Conservation (phyloP, 2,888 invertebrate species). For the Shargacucullia verbasci region DNA sequence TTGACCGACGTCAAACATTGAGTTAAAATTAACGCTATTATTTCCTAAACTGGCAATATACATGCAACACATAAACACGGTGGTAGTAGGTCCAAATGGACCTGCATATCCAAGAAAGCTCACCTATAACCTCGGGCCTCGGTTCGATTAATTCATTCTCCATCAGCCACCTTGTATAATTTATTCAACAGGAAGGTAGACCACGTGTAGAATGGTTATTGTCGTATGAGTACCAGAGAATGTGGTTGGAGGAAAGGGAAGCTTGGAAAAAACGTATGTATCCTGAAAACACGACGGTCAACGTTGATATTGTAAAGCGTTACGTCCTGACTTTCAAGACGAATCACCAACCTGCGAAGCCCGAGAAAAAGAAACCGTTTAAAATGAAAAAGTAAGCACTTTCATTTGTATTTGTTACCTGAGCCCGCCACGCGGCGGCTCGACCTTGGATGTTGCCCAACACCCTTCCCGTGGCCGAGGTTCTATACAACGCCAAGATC, state of each 20-base stretch:
- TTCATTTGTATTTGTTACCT: not conserved
- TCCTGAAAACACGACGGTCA: conserved; percentile 80
- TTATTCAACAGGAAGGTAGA: conserved; percentile 73
- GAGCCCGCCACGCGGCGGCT: too few relatives aligned
- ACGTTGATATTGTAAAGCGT: conserved; percentile 82
- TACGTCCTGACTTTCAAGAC: conserved; percentile 84
- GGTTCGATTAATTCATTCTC: too few relatives aligned
- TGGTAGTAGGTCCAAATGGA: too few relatives aligned
- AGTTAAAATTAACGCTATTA: too few relatives aligned
- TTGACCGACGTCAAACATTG: too few relatives aligned
- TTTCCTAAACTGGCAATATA: too few relatives aligned
- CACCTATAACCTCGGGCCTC: too few relatives aligned
- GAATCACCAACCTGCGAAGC: conserved; percentile 79
- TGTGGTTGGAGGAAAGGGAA: conserved; percentile 89
- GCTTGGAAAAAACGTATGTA: conserved; percentile 88
- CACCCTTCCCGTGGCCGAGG: too few relatives aligned
- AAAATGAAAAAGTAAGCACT: conserved; percentile 82
- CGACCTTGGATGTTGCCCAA: too few relatives aligned
- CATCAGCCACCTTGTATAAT: not conserved
- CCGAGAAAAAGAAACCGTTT: conserved; percentile 83
- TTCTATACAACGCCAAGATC: too few relatives aligned
- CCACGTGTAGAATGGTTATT: conserved; percentile 83
- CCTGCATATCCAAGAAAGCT: too few relatives aligned
- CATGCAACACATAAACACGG: too few relatives aligned
- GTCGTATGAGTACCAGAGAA: conserved; percentile 88